phyloP scores from a whole-genome alignment of 1,140 invertebrate genomes.

The Drosophila triauraria region DNA sequence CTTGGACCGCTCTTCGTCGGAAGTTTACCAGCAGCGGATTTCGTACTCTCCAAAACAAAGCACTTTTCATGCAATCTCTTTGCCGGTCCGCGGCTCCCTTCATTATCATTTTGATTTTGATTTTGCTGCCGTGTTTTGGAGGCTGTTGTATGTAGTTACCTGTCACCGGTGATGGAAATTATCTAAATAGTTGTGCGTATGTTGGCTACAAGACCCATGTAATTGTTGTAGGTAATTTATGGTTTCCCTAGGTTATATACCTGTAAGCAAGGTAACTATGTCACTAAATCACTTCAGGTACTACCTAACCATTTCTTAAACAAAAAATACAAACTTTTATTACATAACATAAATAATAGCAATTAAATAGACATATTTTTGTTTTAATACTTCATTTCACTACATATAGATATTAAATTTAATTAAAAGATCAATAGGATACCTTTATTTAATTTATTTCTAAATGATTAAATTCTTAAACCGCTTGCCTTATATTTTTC shows the following conservation, averaged over 20 bases:
- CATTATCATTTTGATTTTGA: constrained; percentile 54
- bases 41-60: constrained; percentile 34
- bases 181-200: constrained; percentile 16
- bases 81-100: constrained; percentile 48
- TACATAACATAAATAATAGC: neutral
- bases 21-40: constrained; percentile 54
- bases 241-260: neutral
- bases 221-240: constrained; percentile 15
- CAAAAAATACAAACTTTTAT: neutral
- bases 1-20: constrained; percentile 37
- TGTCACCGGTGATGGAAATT: constrained; percentile 14
- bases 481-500: neutral
- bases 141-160: constrained; percentile 24
- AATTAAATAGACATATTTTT: neutral
- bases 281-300: neutral
- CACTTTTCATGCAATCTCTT: constrained; percentile 44
- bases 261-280: neutral
- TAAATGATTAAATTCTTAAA: neutral
- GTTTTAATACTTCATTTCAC: neutral
- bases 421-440: no score
- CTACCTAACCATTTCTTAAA: neutral
- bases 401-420: neutral
- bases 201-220: constrained; percentile 8
- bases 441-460: no score
- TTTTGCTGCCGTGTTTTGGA: constrained; percentile 12